A percentile compares a stretch with the other conserved stretches of the same genome.
Evolutionary conservation across 2,888 invertebrate genomes (phyloP).

Genomic region (Sinotaia quadrata): DNA sequence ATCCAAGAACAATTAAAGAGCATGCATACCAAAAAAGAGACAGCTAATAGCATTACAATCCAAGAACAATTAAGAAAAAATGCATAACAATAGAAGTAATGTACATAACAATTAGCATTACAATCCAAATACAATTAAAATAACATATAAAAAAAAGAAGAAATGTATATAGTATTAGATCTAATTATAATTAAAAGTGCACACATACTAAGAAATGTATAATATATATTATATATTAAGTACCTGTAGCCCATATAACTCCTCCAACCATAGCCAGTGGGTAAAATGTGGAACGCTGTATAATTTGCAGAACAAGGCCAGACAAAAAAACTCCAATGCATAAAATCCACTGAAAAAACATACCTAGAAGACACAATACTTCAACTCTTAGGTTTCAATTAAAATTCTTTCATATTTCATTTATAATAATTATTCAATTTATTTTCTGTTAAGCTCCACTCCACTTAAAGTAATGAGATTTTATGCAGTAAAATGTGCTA

Average conservation of each 20-base stretch:
- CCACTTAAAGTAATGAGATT: no score
- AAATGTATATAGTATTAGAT: neutral
- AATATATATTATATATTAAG: neutral
- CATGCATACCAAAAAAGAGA: no score
- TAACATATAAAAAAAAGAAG: neutral
- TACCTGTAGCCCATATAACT: conserved; percentile 73
- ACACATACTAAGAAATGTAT: neutral
- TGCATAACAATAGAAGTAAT: no score
- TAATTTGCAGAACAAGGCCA: conserved; percentile 70
- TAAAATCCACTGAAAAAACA: conserved; percentile 75
- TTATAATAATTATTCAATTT: no score
- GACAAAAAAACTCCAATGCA: conserved; percentile 70
- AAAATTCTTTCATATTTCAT: neutral
- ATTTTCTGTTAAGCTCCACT: no score
- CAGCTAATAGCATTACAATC: no score
- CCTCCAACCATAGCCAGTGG: conserved; percentile 74
- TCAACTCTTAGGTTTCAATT: neutral
- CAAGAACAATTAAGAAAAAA: no score
- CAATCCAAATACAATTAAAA: neutral
- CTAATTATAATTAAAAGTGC: neutral
- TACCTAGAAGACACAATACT: conserved; percentile 61
- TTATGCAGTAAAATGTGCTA: no score
- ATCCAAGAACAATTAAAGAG: no score
- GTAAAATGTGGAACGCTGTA: conserved; percentile 71
- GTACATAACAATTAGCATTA: no score